Evolutionary conservation across 2,113 vertebrate species (phyloP).

Genomic region (Myiagra hebetior): DNA sequence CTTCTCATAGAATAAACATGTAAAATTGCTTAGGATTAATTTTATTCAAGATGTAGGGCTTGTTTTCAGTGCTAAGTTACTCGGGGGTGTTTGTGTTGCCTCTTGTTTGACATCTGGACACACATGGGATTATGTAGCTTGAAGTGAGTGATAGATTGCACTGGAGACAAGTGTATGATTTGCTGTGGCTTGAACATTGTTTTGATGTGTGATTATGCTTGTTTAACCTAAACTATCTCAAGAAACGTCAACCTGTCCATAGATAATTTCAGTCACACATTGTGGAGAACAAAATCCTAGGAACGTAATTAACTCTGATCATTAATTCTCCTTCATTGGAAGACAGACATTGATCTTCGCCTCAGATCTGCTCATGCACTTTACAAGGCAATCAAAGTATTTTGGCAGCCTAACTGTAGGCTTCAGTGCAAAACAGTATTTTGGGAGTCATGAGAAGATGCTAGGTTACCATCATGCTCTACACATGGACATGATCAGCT

Average conservation of each 20-base stretch:
- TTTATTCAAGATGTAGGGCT: background rate
- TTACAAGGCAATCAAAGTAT: background rate
- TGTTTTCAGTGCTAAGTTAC: background rate
- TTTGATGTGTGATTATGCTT: background rate
- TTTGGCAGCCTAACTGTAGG: background rate
- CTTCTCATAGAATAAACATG: background rate
- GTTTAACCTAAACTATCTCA: background rate
- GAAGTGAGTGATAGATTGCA: background rate
- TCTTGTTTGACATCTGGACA: background rate
- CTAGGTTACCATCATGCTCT: background rate
- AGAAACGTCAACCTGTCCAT: background rate
- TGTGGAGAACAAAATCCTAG: background rate
- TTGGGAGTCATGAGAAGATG: background rate
- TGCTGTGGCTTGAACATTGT: background rate
- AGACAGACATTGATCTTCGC: background rate
- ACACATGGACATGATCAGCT: background rate
- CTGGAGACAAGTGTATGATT: background rate
- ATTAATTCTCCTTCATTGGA: background rate
- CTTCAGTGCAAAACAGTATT: background rate
- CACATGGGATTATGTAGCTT: background rate
- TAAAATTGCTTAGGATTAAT: background rate
- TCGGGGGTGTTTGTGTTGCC: background rate
- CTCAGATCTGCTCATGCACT: background rate
- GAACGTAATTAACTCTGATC: background rate
- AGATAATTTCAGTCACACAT: background rate